These are phyloP conservation scores for Meda fulgida DNA, from an alignment of 2,797 vertebrate species.

Conservation along the genomic window DNA sequence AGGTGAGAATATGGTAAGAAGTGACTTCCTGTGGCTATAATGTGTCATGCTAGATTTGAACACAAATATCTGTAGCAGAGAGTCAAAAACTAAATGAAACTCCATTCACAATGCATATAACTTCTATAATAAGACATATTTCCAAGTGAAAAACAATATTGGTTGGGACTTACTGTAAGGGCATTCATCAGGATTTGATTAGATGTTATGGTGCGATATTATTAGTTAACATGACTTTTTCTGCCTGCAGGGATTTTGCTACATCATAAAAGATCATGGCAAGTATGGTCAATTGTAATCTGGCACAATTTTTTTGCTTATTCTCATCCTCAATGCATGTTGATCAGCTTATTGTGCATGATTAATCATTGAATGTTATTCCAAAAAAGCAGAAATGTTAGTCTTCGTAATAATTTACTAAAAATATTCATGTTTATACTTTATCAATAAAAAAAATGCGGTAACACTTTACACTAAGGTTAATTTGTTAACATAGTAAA, in stretches of 20 bases:
- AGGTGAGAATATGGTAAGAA: background rate
- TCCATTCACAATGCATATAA: background rate
- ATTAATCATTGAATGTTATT: background rate
- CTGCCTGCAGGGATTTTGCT: no score
- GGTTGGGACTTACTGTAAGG: background rate
- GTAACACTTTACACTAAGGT: no score
- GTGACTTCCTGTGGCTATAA: background rate
- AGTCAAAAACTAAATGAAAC: background rate
- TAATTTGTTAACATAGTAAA: no score
- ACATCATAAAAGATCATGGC: background rate
- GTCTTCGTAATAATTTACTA: background rate
- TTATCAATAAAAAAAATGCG: background rate
- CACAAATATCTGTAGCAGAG: conserved; percentile 3
- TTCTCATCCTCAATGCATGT: background rate
- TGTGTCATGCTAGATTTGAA: background rate
- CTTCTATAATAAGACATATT: background rate
- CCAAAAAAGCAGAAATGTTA: background rate
- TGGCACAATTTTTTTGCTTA: background rate
- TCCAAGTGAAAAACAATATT: background rate
- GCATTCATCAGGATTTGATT: background rate
- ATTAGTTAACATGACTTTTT: background rate
- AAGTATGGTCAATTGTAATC: background rate
- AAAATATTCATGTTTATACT: background rate
- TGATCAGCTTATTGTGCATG: background rate
- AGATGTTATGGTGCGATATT: background rate